These are phyloP conservation scores for Prunella himalayana DNA, from an alignment of 2,113 vertebrate species.

Conservation along the genomic window DNA sequence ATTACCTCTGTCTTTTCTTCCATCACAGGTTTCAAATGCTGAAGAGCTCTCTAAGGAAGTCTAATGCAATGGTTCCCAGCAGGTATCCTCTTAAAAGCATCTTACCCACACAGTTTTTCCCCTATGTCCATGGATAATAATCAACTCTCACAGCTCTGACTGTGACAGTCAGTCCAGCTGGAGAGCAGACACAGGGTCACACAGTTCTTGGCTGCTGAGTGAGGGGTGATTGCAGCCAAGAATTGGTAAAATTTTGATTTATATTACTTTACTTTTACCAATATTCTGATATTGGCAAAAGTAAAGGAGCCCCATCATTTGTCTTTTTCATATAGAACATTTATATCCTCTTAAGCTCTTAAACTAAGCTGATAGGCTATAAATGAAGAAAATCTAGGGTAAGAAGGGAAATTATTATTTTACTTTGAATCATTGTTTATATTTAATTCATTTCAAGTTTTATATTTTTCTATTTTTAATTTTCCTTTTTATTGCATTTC, in stretches of 20 bases:
- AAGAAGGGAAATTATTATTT: not conserved
- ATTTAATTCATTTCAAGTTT: not conserved
- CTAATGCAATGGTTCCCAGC: not conserved
- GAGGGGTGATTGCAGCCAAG: not conserved
- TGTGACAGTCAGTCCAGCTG: not conserved
- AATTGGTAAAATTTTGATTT: not conserved
- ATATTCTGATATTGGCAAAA: not conserved
- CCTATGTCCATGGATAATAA: not conserved
- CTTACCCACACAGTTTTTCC: not conserved
- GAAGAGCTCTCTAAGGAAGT: not conserved
- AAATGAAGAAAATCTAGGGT: not conserved
- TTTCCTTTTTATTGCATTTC: not conserved
- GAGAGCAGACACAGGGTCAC: not conserved
- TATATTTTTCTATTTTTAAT: not conserved
- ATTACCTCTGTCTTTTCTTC: not conserved
- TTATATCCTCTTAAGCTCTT: not conserved
- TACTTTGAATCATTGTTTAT: not conserved
- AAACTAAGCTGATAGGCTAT: not conserved
- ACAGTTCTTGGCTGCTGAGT: not conserved
- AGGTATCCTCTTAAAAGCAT: not conserved
- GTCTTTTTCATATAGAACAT: not conserved
- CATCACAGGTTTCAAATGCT: not conserved
- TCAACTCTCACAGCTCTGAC: not conserved
- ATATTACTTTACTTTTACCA: not conserved
- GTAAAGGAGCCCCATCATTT: not conserved